Conservation (phyloP, 2,797 vertebrate species). For the Mus caroli region DNA sequence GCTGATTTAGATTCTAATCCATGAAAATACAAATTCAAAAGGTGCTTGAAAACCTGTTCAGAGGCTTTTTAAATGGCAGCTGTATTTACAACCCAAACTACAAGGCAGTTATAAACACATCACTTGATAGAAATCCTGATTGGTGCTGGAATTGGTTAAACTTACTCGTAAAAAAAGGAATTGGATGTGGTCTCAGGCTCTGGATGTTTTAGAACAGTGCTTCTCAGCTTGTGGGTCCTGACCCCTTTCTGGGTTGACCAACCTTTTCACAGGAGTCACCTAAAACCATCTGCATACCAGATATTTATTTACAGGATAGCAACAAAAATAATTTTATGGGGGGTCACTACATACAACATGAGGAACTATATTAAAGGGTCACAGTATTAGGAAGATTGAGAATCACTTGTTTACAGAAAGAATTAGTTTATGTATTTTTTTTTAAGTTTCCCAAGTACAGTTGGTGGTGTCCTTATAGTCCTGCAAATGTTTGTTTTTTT, state of each 20-base stretch:
- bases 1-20: not conserved
- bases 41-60: not conserved
- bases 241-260: not conserved
- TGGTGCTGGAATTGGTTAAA: not conserved
- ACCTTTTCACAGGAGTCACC: not conserved
- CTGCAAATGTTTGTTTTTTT: not conserved
- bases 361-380: not conserved
- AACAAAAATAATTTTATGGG: not conserved
- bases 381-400: not conserved
- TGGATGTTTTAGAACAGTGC: not conserved
- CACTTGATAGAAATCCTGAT: not conserved
- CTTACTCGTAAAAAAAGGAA: not conserved
- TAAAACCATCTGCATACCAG: not conserved
- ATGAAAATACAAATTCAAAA: not conserved
- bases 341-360: not conserved
- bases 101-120: not conserved
- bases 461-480: too few relatives aligned
- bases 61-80: not conserved
- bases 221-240: not conserved
- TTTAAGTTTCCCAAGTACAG: not conserved
- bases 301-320: not conserved
- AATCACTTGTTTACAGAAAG: not conserved
- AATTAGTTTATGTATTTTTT: not conserved
- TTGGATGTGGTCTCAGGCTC: not conserved
- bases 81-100: not conserved